Base-by-base conservation (phyloP, 2,113 vertebrate species). In the Brachionichthys hirsutus region DNA sequence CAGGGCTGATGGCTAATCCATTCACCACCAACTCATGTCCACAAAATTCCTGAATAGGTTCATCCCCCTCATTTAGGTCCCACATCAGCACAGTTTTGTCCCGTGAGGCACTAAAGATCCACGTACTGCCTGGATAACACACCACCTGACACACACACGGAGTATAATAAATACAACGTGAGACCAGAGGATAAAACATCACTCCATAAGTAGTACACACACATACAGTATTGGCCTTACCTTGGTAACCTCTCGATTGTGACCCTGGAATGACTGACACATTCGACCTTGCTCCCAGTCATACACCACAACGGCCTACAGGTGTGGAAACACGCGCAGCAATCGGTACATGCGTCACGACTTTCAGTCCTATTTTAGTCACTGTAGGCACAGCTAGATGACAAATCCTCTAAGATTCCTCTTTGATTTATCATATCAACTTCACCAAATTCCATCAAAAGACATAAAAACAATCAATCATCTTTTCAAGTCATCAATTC, bases 1-100 rank as follows among this genome's bases (percentile, higher is more conserved):
- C 97, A 47, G 95, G 93, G 82, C 93, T 95, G 81, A 94, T 85
- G 4, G 95, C 94, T 56, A 99, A 70, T 0, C 97, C 97, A 0
- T 95, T 98, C 60, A 99, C 94, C 15, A 96, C 95, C 84, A 99
- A 87, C 40, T 94, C 88, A 1, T 99, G 96, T 0, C 95, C 95
- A 52, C 85, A 88, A 54, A 95, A 94, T 54, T 77, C 87, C 85
- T 94, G 94, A 11, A 91, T 87, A 2, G 94, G 93, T 54, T 91
- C 90, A 0, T 86, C 70, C 1, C 90, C 67, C 36, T 91, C 65
- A 0, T 89, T 87, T 2, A 95, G 74, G 67, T 97, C 94, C 97
- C 97, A 99, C 94, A 98, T 94, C 73, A 93, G 72, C 34, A 90
- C 94, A 0, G 63, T 93, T 82, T 91, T 96, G 86, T 99, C 97